Evolutionary conservation across 2,797 vertebrate species (phyloP).

Genomic region (Hybognathus amarus): DNA sequence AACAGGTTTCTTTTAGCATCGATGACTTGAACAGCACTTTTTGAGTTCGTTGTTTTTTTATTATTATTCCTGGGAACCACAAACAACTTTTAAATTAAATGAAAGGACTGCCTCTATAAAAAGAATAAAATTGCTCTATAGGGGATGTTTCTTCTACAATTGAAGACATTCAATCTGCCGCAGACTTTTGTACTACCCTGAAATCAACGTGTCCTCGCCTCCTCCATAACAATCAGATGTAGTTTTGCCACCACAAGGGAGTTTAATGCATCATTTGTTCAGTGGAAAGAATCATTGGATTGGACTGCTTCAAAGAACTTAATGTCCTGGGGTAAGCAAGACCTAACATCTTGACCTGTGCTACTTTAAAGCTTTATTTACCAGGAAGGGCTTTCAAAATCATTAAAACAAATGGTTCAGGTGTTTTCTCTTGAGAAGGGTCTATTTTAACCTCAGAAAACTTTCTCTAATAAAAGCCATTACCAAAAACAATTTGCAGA

Average conservation of each 20-base stretch:
- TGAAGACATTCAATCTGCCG: slow-evolving; percentile 3
- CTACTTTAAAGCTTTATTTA: slow-evolving; percentile 12
- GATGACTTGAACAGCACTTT: not conserved
- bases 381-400: not conserved
- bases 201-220: not conserved
- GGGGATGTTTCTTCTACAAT: not conserved
- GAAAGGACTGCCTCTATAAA: not conserved
- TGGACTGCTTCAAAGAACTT: slow-evolving; percentile 6
- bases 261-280: slow-evolving; percentile 18
- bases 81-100: slow-evolving; percentile 6
- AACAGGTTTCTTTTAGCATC: not conserved
- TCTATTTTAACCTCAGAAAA: not conserved
- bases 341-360: slow-evolving; percentile 7
- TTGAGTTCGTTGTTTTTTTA: not conserved
- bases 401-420: not conserved
- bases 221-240: slow-evolving; percentile 12
- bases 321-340: slow-evolving; percentile 9
- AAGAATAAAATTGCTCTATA: slow-evolving; percentile 1
- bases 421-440: not conserved
- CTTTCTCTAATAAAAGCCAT: not conserved
- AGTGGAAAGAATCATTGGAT: not conserved
- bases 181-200: not conserved
- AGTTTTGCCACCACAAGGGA: slow-evolving; percentile 2
- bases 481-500: not conserved
- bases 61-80: not conserved